Evolutionary conservation across 1,140 invertebrate species (phyloP).

Genomic region (Dryas iulia): DNA sequence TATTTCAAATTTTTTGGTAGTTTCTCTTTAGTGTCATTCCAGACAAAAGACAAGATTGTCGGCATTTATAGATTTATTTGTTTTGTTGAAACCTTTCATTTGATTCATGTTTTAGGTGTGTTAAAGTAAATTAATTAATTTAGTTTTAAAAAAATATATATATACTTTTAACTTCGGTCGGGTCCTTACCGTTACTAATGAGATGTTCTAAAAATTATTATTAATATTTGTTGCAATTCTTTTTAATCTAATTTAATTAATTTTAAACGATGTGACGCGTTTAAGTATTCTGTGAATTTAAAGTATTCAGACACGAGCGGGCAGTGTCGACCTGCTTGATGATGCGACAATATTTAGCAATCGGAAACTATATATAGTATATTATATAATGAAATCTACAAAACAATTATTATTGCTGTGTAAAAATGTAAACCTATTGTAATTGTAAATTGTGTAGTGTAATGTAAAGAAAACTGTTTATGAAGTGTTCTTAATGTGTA

Average conservation of each 20-base stretch:
- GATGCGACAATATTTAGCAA: slow-evolving; percentile 78
- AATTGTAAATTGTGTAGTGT: slow-evolving; percentile 80
- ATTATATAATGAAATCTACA: slow-evolving; percentile 72
- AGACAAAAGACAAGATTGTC: slow-evolving; percentile 78
- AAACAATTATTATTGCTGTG: slow-evolving; percentile 78
- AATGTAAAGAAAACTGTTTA: slow-evolving; percentile 76
- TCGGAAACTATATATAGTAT: slow-evolving; percentile 73
- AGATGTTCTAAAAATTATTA: slow-evolving; percentile 56
- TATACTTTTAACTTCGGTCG: slow-evolving; percentile 37
- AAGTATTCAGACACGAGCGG: slow-evolving; percentile 53
- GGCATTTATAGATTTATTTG: slow-evolving; percentile 77
- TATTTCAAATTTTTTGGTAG: slow-evolving; percentile 43
- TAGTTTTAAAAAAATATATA: slow-evolving; percentile 47
- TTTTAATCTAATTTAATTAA: slow-evolving; percentile 43
- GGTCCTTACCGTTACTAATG: slow-evolving; percentile 54
- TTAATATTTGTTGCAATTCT: slow-evolving; percentile 48
- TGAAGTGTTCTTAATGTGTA: slow-evolving; percentile 77
- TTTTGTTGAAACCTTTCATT: slow-evolving; percentile 45
- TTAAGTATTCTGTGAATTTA: slow-evolving; percentile 54
- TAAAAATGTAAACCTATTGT: slow-evolving; percentile 79
- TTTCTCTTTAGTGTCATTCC: slow-evolving; percentile 74
- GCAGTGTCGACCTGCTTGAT: slow-evolving; percentile 71
- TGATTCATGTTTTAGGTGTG: slow-evolving; percentile 43
- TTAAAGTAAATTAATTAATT: slow-evolving; percentile 52
- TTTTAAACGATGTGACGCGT: slow-evolving; percentile 39